phyloP scores from a whole-genome alignment of 2,888 invertebrate genomes.

The Diploptera punctata region DNA sequence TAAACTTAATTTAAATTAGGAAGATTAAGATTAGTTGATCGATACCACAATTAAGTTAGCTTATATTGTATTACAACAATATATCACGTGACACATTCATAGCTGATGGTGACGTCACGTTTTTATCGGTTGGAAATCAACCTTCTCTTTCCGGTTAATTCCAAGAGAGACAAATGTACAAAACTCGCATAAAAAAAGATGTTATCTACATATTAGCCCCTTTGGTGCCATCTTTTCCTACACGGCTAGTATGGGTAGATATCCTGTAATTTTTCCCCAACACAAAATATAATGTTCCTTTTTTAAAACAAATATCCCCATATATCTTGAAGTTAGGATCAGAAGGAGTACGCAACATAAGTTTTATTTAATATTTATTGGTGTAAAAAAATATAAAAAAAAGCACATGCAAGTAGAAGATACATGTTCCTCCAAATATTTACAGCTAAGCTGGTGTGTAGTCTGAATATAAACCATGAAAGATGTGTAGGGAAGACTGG shows the following conservation, averaged over 20 bases:
- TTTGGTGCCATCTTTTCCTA: neutral
- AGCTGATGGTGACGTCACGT: too few species aligned
- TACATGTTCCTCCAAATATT: conserved; percentile 28
- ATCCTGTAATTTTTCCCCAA: neutral
- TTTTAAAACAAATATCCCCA: neutral
- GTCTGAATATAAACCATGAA: conserved; percentile 29
- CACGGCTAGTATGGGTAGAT: neutral
- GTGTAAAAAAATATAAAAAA: neutral
- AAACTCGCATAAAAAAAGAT: neutral
- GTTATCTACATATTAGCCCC: neutral
- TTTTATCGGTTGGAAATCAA: too few species aligned
- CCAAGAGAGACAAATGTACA: too few species aligned
- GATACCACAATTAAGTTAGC: too few species aligned
- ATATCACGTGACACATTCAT: too few species aligned
- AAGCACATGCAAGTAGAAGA: conserved; percentile 11
- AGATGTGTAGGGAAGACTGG: conserved; percentile 15
- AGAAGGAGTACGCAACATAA: conserved; percentile 28
- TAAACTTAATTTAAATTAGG: too few species aligned
- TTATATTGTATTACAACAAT: too few species aligned
- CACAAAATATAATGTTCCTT: conserved; percentile 5
- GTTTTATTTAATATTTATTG: conserved; percentile 29
- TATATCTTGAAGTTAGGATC: conserved; percentile 26
- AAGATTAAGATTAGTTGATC: too few species aligned
- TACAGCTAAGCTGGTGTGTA: conserved; percentile 12
- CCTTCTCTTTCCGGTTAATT: too few species aligned